A percentile compares a stretch with the other conserved stretches of the same genome.
These are phyloP conservation scores for Anneissia japonica DNA, from an alignment of 35 echinoderm and acorn worm species.

Conservation along the genomic window DNA sequence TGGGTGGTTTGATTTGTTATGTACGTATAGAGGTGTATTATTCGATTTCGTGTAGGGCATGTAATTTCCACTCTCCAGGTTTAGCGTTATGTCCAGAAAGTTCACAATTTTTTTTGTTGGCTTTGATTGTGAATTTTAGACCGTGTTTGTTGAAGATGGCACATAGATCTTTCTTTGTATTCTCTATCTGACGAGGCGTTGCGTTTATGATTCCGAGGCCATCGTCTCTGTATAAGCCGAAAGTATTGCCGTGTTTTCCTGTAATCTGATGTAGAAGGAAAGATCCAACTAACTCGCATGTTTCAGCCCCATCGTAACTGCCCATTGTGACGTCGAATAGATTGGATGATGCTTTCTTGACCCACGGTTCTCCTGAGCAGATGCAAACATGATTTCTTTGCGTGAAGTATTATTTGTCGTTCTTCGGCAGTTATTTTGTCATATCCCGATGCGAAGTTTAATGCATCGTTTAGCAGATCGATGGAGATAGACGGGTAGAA, in stretches of 20 bases:
- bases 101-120: background rate
- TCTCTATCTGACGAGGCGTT: background rate
- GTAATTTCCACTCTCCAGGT: background rate
- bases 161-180: background rate
- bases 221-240: slow-evolving; percentile 10
- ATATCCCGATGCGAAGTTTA: background rate
- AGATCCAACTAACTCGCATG: slow-evolving; percentile 4
- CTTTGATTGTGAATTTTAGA: background rate
- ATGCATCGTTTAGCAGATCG: background rate
- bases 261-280: background rate
- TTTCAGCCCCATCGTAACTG: slow-evolving; percentile 9
- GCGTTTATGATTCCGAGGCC: background rate
- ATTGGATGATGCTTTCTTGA: background rate
- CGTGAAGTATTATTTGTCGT: background rate
- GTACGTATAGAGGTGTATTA: slow-evolving; percentile 12
- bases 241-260: background rate
- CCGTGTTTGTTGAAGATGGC: background rate
- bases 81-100: slow-evolving; percentile 10
- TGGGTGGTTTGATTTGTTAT: slow-evolving; percentile 19
- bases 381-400: slow-evolving; percentile 11
- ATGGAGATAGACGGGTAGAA: slow-evolving; percentile 19
- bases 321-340: slow-evolving; percentile 20
- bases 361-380: background rate
- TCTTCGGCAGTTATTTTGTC: background rate
- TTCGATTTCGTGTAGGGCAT: slow-evolving; percentile 11